These are phyloP conservation scores for Melanotaenia pygmaea DNA, from an alignment of 2,797 vertebrate species.

Conservation along the genomic window DNA sequence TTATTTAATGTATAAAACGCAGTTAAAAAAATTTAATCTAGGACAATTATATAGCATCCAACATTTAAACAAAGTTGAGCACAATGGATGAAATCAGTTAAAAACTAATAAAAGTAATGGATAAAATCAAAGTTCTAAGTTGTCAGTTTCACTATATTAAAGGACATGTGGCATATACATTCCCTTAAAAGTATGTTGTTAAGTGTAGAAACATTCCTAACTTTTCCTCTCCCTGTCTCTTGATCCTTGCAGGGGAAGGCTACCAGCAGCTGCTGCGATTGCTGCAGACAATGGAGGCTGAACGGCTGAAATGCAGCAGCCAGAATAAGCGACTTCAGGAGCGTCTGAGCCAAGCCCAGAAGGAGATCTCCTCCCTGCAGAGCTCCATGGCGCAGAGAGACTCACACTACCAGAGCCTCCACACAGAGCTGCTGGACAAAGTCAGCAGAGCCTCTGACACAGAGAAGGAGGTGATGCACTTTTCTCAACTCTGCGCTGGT, in stretches of 20 bases:
- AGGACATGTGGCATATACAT: not conserved
- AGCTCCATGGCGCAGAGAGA: conserved; percentile 89
- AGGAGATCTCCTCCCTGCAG: conserved; percentile 87
- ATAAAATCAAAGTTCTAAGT: no score
- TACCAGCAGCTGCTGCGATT: conserved; percentile 81
- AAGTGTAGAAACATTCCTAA: not conserved
- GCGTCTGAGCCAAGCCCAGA: conserved; percentile 83
- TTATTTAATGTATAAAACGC: no score
- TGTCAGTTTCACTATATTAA: not conserved
- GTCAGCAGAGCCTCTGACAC: conserved; percentile 82
- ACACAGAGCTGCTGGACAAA: conserved; percentile 89
- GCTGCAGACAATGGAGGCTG: conserved; percentile 83
- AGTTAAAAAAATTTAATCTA: no score
- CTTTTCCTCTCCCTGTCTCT: not conserved
- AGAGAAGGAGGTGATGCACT: conserved; percentile 84
- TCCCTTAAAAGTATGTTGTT: not conserved
- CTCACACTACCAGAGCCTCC: conserved; percentile 89
- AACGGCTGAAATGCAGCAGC: conserved; percentile 78
- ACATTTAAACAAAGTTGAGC: no score
- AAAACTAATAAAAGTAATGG: no score
- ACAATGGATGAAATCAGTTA: no score
- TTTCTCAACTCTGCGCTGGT: not conserved
- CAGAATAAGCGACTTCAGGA: conserved; percentile 80
- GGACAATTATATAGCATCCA: no score
- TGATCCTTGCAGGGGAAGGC: conserved; percentile 66